phyloP scores from a whole-genome alignment of 2,113 vertebrate genomes.

The Phalacrocorax carbo region DNA sequence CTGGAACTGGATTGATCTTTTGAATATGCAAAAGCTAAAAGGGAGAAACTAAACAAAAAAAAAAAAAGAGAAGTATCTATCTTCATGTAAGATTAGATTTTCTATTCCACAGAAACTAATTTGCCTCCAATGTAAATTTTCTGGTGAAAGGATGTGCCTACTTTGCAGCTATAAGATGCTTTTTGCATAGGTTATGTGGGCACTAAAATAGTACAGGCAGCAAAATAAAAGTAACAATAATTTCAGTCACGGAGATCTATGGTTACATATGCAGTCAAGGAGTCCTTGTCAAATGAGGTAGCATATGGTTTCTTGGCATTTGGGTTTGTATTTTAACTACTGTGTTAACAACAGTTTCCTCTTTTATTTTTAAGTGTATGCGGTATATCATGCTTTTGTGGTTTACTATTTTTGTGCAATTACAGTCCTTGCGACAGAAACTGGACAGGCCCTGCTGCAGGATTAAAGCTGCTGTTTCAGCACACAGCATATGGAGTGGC shows the following conservation, averaged over 20 bases:
- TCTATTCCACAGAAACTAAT: not conserved
- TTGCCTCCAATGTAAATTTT: conserved; percentile 1
- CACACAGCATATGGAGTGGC: not conserved
- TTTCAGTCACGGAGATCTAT: not conserved
- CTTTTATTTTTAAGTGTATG: not conserved
- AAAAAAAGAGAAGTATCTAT: not conserved
- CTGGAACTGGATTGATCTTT: conserved; percentile 21
- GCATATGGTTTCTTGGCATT: not conserved
- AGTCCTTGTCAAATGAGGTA: not conserved
- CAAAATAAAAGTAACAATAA: not conserved
- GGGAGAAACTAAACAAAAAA: not conserved
- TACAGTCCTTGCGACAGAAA: not conserved
- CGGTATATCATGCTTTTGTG: not conserved
- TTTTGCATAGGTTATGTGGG: not conserved
- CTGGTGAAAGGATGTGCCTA: not conserved
- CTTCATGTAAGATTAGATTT: not conserved
- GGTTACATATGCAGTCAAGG: not conserved
- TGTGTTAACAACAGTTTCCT: not conserved
- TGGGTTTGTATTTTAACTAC: not conserved
- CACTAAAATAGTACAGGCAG: not conserved
- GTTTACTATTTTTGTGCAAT: not conserved
- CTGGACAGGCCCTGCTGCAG: not conserved
- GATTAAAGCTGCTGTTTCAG: not conserved
- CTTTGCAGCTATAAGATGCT: not conserved
- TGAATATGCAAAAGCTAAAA: conserved; percentile 10